Evolutionary conservation across 2,888 invertebrate genomes (phyloP).

Genomic region (Spicauda simplicius): DNA sequence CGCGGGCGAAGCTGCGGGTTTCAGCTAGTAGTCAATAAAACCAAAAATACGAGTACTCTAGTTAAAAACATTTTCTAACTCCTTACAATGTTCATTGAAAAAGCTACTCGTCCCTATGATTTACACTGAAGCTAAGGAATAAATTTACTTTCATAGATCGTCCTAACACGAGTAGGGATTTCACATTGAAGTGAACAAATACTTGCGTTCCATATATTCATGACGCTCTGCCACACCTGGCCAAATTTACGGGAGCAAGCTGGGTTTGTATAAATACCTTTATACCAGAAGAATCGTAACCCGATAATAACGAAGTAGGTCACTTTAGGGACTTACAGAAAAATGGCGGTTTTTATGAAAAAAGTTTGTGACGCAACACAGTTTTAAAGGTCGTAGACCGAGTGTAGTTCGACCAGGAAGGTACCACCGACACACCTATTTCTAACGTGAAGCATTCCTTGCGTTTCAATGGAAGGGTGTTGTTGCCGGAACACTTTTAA

Average conservation of each 20-base stretch:
- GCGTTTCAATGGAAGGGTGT: too few relatives aligned
- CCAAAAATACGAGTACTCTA: not conserved
- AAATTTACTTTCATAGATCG: constrained; percentile 28
- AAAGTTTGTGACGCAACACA: too few relatives aligned
- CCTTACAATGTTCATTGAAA: not conserved
- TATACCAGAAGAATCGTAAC: not conserved
- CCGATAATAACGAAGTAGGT: not conserved
- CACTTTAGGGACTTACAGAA: too few relatives aligned
- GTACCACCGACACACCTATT: too few relatives aligned
- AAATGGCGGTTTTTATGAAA: too few relatives aligned
- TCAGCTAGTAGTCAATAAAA: not conserved
- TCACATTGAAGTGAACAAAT: constrained; percentile 24
- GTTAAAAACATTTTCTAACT: not conserved
- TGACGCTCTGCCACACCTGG: constrained; percentile 30
- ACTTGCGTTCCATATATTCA: constrained; percentile 31
- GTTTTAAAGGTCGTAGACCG: too few relatives aligned
- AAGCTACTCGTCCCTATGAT: constrained; percentile 14
- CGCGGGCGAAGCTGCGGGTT: too few relatives aligned
- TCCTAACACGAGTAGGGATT: constrained; percentile 18
- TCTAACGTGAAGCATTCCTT: too few relatives aligned
- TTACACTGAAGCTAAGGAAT: constrained; percentile 14
- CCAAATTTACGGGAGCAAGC: constrained; percentile 23
- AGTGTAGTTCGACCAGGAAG: too few relatives aligned
- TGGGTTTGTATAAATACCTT: constrained; percentile 6
- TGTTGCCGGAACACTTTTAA: too few relatives aligned